Evolutionary conservation across 2,797 vertebrate genomes (phyloP).

Genomic region (Anguilla pacifica): DNA sequence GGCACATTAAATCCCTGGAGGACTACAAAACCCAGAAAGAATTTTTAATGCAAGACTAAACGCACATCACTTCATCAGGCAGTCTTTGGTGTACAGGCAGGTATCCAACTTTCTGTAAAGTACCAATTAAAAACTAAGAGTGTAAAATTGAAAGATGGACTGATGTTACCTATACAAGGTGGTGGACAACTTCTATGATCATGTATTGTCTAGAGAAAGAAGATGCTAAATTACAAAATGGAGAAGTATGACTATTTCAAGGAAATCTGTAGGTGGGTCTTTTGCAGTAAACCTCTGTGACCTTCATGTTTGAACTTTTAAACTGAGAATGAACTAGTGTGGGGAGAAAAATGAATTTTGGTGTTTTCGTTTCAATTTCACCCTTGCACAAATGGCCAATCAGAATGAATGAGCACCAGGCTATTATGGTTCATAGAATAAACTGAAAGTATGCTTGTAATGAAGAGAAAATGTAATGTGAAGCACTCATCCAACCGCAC

Average conservation of each 20-base stretch:
- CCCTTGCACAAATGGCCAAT: neutral
- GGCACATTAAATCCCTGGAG: neutral
- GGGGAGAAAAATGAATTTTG: neutral
- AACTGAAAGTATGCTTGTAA: neutral
- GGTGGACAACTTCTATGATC: neutral
- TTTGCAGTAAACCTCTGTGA: neutral
- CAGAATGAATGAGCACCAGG: neutral
- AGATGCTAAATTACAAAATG: neutral
- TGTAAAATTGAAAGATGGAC: neutral
- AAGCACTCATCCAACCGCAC: neutral
- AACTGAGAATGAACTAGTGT: neutral
- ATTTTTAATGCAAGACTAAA: constrained; percentile 7
- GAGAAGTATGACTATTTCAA: neutral
- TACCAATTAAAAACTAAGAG: neutral
- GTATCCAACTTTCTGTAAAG: neutral
- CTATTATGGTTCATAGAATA: neutral
- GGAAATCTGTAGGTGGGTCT: neutral
- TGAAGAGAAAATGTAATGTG: neutral
- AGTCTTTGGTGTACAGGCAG: neutral
- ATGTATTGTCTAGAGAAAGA: neutral
- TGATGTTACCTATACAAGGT: neutral
- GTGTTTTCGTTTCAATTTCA: neutral
- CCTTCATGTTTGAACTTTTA: neutral
- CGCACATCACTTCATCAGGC: neutral
- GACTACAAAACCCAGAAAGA: neutral